These are phyloP conservation scores for Kryptolebias ocellatus DNA, from an alignment of 2,797 vertebrate genomes.

Conservation along the genomic window DNA sequence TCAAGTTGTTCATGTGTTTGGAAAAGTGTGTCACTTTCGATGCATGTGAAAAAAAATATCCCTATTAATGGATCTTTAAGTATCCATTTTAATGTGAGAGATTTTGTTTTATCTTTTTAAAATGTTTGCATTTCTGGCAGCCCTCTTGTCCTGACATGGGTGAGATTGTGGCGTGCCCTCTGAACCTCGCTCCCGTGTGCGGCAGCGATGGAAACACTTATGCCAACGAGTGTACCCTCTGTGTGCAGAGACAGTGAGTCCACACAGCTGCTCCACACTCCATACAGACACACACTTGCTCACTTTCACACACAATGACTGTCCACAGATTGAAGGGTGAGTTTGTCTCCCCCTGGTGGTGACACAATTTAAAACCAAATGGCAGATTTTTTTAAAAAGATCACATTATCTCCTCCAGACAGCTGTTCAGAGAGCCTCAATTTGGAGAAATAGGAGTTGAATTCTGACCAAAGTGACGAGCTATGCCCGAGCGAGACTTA, in stretches of 20 bases:
- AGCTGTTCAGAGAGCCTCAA: no score
- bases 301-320: neutral
- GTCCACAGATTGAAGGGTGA: neutral
- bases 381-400: no score
- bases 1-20: neutral
- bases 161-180: conserved; percentile 71
- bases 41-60: no score
- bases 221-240: conserved; percentile 79
- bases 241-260: conserved; percentile 76
- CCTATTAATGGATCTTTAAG: neutral
- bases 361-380: neutral
- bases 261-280: conserved; percentile 42
- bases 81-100: neutral
- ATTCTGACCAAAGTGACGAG: no score
- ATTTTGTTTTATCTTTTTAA: neutral
- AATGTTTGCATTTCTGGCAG: conserved; percentile 49
- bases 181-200: conserved; percentile 82
- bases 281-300: neutral
- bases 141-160: conserved; percentile 58
- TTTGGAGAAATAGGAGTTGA: no score
- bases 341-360: conserved; percentile 20
- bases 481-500: no score
- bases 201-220: conserved; percentile 83
- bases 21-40: no score
- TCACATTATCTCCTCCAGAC: no score